phyloP scores from a whole-genome alignment of 2,888 invertebrate species.

The Helicoverpa assulta region DNA sequence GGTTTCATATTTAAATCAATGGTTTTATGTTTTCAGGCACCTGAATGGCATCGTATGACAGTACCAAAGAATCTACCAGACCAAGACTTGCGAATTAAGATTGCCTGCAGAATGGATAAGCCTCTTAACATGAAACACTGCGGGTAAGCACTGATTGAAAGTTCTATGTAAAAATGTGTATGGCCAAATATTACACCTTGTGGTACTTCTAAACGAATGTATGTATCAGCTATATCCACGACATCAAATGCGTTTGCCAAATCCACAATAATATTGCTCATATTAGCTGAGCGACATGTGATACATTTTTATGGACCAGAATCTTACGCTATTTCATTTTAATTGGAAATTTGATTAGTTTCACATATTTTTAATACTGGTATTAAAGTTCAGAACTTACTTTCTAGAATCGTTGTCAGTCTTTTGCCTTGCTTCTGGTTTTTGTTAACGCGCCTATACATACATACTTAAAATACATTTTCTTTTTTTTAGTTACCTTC shows the following conservation, averaged over 20 bases:
- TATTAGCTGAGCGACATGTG: too few relatives aligned
- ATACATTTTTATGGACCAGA: too few relatives aligned
- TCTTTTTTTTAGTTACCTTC: slow-evolving; percentile 92
- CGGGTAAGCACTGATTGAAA: slow-evolving; percentile 90
- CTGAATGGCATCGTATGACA: slow-evolving; percentile 99
- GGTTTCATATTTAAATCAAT: not conserved
- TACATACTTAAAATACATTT: not conserved
- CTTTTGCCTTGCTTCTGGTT: too few relatives aligned
- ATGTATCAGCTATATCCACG: not conserved
- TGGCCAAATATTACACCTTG: not conserved
- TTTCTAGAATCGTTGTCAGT: too few relatives aligned
- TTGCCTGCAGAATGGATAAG: slow-evolving; percentile 99
- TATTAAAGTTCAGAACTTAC: too few relatives aligned
- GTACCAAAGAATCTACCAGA: slow-evolving; percentile 98
- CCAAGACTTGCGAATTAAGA: slow-evolving; percentile 98
- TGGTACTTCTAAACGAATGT: slow-evolving; percentile 2
- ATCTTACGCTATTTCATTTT: too few relatives aligned
- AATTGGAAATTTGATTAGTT: too few relatives aligned
- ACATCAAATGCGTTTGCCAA: not conserved
- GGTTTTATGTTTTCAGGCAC: slow-evolving; percentile 90
- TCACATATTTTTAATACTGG: too few relatives aligned
- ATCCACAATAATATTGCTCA: not conserved
- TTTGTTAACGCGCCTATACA: too few relatives aligned
- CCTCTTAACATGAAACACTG: slow-evolving; percentile 99
- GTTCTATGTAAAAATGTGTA: not conserved